A percentile compares a stretch with the other conserved stretches of the same genome.
These are phyloP conservation scores for Pionites leucogaster DNA, from an alignment of 2,113 vertebrate species.

Conservation along the genomic window DNA sequence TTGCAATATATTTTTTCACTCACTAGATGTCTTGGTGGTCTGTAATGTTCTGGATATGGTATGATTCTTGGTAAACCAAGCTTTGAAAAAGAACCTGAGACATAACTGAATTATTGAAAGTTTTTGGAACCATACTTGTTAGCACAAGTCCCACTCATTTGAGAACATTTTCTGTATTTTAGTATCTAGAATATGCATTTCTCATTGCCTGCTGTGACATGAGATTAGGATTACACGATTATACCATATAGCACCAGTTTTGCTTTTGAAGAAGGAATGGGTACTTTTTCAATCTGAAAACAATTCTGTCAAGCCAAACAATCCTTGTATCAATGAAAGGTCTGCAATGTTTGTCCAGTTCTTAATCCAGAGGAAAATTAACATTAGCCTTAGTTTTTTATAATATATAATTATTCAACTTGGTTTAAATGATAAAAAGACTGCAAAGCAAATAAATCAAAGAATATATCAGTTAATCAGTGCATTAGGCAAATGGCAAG, in stretches of 20 bases:
- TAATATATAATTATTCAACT: background rate
- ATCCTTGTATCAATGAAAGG: background rate
- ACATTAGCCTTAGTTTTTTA: background rate
- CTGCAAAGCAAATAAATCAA: background rate
- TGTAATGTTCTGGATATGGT: background rate
- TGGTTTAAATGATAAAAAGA: background rate
- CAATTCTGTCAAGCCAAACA: background rate
- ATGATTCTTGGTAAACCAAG: background rate
- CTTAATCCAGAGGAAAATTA: background rate
- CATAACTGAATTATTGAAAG: background rate
- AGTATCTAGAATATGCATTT: background rate
- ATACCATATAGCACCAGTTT: background rate
- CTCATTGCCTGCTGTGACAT: background rate
- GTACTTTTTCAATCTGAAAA: background rate
- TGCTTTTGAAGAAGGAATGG: background rate
- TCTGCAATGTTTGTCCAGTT: background rate
- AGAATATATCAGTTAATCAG: background rate
- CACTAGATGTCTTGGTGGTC: background rate
- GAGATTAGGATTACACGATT: background rate
- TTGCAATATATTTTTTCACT: background rate
- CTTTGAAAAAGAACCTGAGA: background rate
- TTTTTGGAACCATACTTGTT: background rate
- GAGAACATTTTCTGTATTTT: background rate
- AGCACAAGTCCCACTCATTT: background rate
- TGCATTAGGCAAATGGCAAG: background rate